Base-by-base conservation (phyloP, 2,113 vertebrate species). In the Vulpes vulpes region DNA sequence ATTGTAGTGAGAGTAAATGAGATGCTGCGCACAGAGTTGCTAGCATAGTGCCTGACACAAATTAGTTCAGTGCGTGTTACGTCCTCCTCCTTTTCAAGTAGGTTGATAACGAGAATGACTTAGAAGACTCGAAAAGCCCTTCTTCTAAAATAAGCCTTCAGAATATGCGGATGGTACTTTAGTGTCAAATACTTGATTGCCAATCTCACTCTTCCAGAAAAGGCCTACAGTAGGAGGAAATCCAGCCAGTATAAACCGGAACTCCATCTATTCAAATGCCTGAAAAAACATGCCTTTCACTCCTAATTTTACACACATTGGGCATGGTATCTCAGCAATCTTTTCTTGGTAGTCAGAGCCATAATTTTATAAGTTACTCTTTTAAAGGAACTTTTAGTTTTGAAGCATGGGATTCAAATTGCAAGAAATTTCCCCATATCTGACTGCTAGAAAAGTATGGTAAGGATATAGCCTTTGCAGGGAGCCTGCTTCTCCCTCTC, bases 91-190 rank as follows among this genome's bases (percentile, higher is more conserved):
- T 59, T 11, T n/a, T 83, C 76, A 59, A 22, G 35, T 11, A 38
- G 43, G 38, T 51, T 59, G 49, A 74, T 95, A 30, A 59, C 62
- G 51, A 80, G 60, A 74, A 87, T 57, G 80, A 27, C 9, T 64
- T 25, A 2, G 12, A 87, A 90, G 82, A 57, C 20, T 67, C 11
- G 11, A 65, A 51, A 89, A 71, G 35, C 35, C 14, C 71, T 95
- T n/a, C 62, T 97, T 97, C 91, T 89, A 93, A 95, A 97, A 55
- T 30, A 78, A 51, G 49, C 79, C 55, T 74, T 91, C 62, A 80
- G 80, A 73, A 32, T 51, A 60, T 3, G 8, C 2, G 14, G 80
- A 78, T n/a, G 11, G 38, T 53, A 27, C 84, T 69, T 74, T 22
- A 27, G 35, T 78, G 91, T 81, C 22, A 27, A 51, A 86, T 25